Conservation (phyloP, 1,140 invertebrate species). For the Akabosia matsudoensis region DNA sequence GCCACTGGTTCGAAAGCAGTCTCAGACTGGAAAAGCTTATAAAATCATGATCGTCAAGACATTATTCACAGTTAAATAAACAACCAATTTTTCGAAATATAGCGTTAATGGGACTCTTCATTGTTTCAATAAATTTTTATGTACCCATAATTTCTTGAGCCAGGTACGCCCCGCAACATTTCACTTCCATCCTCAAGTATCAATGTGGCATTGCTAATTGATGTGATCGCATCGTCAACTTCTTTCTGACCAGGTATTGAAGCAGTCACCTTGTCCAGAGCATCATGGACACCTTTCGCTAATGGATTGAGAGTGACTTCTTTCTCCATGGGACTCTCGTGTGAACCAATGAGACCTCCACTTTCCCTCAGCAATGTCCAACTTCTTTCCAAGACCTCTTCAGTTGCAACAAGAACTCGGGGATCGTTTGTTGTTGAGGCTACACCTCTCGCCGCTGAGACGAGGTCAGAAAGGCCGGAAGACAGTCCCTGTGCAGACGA, state of each 20-base stretch:
- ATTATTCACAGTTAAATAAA: too few relatives aligned
- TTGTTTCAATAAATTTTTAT: not conserved
- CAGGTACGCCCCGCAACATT: conserved; percentile 55
- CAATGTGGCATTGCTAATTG: conserved; percentile 72
- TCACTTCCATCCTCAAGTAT: conserved; percentile 64
- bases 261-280: conserved; percentile 52
- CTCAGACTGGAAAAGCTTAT: too few relatives aligned
- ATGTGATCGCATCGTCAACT: conserved; percentile 78
- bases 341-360: conserved; percentile 26
- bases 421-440: conserved; percentile 32
- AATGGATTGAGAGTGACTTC: conserved; percentile 61
- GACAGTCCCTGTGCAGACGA: conserved; percentile 41
- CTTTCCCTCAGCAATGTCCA: conserved; percentile 43
- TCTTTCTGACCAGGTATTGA: conserved; percentile 69
- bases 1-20: too few relatives aligned
- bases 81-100: too few relatives aligned
- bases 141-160: conserved; percentile 66
- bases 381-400: conserved; percentile 44
- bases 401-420: conserved; percentile 39
- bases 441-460: conserved; percentile 39
- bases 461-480: conserved; percentile 42
- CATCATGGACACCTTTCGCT: conserved; percentile 63
- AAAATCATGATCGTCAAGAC: not conserved
- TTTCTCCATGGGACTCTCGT: conserved; percentile 46
- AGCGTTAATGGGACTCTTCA: too few relatives aligned